Evolutionary conservation across 2,888 invertebrate species (phyloP), one percentile per base, ranked within the genome.

Genomic region (Caenorhabditis zanzibari): DNA sequence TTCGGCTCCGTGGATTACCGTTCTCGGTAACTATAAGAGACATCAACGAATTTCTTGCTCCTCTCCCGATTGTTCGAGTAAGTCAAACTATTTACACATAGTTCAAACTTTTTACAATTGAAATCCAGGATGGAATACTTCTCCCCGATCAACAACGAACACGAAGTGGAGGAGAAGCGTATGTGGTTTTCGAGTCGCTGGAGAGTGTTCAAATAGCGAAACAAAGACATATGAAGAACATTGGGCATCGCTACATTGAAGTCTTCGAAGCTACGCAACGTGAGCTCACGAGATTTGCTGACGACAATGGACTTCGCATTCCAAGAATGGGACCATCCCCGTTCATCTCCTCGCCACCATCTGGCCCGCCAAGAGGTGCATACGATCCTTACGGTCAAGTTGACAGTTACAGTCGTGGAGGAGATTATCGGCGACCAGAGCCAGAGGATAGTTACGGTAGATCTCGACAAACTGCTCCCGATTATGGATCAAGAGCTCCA

Each of bases 191-290:
- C 61, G 86, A 85, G 26, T 47, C 77, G 12, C 52, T 69, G 41
- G 81, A 84, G 44, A 79, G 81, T 56, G 80, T 75, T 19, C 69
- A 83, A 52, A 64, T 79, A 26, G 87, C 86, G 0, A 82, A 81
- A 52, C 71, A 84, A 44, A 73, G 83, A 16, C 85, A 87, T 26
- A 85, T 85, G 85, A 85, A 87, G 63, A 85, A 84, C 63, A 85
- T 87, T 24, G 81, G 84, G 10, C 85, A 86, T 66, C 80, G 87
- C 41, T 87, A 87, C 73, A 87, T 87, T 59, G 87, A 87, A 71
- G 84, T 87, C 10, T 87, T 87, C 68, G 82, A 85, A 49, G 79
- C 87, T 5, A 61, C 82, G 6, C 71, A 72, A 19, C 72, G 79
- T 1, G 87, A 87, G 44, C 74, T 86, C 64, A 19, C 52, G 14